phyloP scores from a whole-genome alignment of 2,888 invertebrate genomes.

The Trissolcus brochymenae region DNA sequence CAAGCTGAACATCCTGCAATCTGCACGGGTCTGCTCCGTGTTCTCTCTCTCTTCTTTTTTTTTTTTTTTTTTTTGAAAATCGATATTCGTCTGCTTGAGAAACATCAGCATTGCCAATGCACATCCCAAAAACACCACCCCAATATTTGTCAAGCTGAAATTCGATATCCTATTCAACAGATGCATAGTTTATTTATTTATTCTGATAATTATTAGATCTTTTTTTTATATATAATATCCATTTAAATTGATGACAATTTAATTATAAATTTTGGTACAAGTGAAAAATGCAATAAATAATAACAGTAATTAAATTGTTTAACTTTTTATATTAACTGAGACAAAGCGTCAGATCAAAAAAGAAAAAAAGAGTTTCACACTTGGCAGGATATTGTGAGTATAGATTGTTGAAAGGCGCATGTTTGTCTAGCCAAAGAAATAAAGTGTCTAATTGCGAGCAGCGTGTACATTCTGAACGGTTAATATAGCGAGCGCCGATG shows the following conservation, averaged over 20 bases:
- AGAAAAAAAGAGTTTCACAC: background rate
- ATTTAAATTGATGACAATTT: no score
- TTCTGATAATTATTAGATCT: no score
- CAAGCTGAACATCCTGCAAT: constrained; percentile 50
- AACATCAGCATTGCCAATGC: background rate
- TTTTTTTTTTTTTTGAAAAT: constrained; percentile 6
- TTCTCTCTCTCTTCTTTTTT: constrained; percentile 7
- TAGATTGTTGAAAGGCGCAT: constrained; percentile 30
- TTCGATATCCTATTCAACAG: no score
- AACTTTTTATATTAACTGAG: no score
- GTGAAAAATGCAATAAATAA: no score
- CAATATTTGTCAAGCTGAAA: no score
- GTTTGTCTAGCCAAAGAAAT: constrained; percentile 42
- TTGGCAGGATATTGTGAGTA: constrained; percentile 13
- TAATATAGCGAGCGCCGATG: constrained; percentile 46
- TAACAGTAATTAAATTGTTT: no score
- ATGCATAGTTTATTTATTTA: no score
- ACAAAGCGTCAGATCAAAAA: no score
- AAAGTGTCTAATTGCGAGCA: constrained; percentile 46
- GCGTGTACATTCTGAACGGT: constrained; percentile 38
- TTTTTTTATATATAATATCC: no score
- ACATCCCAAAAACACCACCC: no score
- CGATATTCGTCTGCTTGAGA: constrained; percentile 18
- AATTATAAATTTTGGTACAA: no score
- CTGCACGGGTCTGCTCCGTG: constrained; percentile 23